Evolutionary conservation across 2,797 vertebrate species (phyloP), one percentile per base, ranked within the genome.

Genomic region (Lophius americanus): DNA sequence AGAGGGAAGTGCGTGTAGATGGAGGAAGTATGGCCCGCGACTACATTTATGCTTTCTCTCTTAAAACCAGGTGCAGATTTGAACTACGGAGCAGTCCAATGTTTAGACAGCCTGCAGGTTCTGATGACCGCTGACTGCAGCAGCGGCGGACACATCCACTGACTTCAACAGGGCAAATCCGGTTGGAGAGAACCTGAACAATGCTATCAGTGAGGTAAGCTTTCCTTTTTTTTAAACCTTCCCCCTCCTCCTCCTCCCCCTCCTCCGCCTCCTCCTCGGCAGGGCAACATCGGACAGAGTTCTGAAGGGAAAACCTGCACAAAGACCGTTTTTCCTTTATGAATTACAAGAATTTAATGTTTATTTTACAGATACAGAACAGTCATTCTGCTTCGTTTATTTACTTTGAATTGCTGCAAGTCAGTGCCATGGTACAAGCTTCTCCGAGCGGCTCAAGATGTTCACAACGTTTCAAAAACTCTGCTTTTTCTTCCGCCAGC

Each of bases 281-380:
- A 38, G 13, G 53, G 49, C 57, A 55, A 52, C 68, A 65, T 52
- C 78, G 70, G 51, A 59, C 37, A 13, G 23, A 54, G 10, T 60
- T 73, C 44, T 64, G 56, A 90, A 87, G 75, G 69, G 77, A 89
- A 76, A 47, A 75, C 63, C 73, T 57, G 76, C 79, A 83, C 87
- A 82, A 84, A 87, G 76, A 81, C 60, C 1, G 14, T 58, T 51
- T 55, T 23, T 23, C 23, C 85, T 88, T 83, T 77, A 85, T 82
- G 82, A 88, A 85, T 92, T 88, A 89, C 88, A 92, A 91, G 92
- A 92, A 93, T 93, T 93, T 92, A 91, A 93, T 94, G 89, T 92
- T 94, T 93, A 91, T 92, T 93, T 94, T 94, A 93, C 92, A 94
- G 89, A 91, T 92, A 94, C 90, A 93, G 91, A 92, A 92, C 85